These are phyloP conservation scores for Sycophaga agraensis DNA, from an alignment of 1,140 invertebrate genomes.

Conservation along the genomic window DNA sequence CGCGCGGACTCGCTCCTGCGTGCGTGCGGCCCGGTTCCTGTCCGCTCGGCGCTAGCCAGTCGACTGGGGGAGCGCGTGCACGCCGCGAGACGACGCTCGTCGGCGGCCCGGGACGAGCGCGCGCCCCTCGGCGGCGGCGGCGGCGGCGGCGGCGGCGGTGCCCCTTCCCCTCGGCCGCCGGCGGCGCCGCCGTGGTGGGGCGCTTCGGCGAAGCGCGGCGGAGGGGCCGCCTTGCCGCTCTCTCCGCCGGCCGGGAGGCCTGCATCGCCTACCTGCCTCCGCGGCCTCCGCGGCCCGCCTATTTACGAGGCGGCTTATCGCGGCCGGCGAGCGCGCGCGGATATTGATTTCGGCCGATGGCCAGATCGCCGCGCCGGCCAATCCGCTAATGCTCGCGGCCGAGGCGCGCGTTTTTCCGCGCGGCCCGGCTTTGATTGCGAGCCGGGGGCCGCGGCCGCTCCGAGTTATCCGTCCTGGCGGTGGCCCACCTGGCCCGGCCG, in stretches of 20 bases:
- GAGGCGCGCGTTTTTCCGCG: too few species aligned
- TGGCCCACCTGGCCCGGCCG: too few species aligned
- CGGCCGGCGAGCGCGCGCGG: too few species aligned
- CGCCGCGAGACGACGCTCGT: neutral
- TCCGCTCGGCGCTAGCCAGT: conserved; percentile 26
- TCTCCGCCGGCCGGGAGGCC: neutral
- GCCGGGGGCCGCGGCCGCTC: neutral
- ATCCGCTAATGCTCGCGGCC: conserved; percentile 2
- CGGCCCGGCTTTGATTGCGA: too few species aligned
- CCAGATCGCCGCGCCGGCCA: conserved; percentile 11
- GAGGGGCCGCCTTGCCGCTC: neutral
- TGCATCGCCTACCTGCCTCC: neutral
- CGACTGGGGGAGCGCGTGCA: conserved; percentile 5
- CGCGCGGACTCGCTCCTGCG: too few species aligned
- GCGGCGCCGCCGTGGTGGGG: neutral
- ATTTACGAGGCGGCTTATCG: conserved; percentile 11
- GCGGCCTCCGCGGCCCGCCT: too few species aligned
- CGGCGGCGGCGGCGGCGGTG: neutral
- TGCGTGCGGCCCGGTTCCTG: neutral
- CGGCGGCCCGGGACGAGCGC: neutral
- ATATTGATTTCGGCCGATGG: conserved; percentile 30
- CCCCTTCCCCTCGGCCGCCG: neutral
- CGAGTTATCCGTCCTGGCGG: conserved; percentile 1
- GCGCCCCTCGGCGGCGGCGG: neutral
- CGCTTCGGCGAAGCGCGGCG: neutral